A percentile compares a stretch with the other conserved stretches of the same genome.
Conservation (phyloP, 2,113 vertebrate genomes). For the Hypomesus transpacificus region DNA sequence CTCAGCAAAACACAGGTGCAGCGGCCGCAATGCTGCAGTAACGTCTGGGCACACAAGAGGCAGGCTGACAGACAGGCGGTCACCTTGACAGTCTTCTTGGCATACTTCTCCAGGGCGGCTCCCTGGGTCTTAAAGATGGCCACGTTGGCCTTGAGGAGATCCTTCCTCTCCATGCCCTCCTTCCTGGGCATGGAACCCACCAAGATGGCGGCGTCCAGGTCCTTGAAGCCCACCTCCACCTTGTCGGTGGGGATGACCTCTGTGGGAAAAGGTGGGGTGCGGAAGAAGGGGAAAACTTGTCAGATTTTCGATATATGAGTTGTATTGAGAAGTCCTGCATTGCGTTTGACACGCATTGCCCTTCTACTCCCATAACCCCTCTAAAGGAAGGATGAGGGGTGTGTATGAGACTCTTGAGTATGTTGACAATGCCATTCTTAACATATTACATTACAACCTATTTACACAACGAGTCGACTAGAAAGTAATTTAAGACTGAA, state of each 20-base stretch:
- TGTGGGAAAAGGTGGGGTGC: constrained; percentile 41
- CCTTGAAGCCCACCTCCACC: constrained; percentile 92
- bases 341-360: too few species aligned
- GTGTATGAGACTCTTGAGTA: neutral
- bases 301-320: neutral
- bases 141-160: constrained; percentile 95
- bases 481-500: too few species aligned
- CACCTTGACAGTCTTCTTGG: constrained; percentile 98
- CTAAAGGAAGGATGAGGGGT: too few species aligned
- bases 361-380: too few species aligned
- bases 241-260: constrained; percentile 95
- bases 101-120: constrained; percentile 88
- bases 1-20: too few species aligned
- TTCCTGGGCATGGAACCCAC: constrained; percentile 97
- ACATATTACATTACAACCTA: neutral
- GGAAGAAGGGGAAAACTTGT: neutral
- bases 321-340: too few species aligned
- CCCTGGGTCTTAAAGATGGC: constrained; percentile 97
- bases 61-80: constrained; percentile 23
- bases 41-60: neutral
- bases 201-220: constrained; percentile 89
- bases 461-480: too few species aligned
- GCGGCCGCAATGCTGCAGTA: neutral
- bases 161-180: constrained; percentile 98
- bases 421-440: neutral